phyloP scores from a whole-genome alignment of 2,888 invertebrate species.

The Clanis bilineata region DNA sequence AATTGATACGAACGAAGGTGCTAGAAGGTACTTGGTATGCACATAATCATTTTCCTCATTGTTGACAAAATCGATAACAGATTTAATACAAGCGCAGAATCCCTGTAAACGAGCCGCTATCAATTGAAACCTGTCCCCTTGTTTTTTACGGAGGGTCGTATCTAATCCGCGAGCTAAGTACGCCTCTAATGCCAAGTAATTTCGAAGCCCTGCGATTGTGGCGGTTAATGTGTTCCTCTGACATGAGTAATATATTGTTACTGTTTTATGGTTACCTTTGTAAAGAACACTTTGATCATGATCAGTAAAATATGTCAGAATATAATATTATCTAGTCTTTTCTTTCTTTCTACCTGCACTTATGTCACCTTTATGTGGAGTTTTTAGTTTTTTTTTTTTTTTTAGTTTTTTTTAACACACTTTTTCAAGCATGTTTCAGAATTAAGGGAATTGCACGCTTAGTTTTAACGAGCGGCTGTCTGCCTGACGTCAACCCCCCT shows the following conservation, averaged over 20 bases:
- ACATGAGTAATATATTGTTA: slow-evolving; percentile 7
- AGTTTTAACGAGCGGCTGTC: too few species aligned
- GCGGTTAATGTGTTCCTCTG: slow-evolving; percentile 49
- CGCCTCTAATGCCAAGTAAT: slow-evolving; percentile 76
- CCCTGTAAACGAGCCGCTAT: slow-evolving; percentile 51
- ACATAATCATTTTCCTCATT: slow-evolving; percentile 8
- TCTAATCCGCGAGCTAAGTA: slow-evolving; percentile 63
- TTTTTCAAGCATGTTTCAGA: too few species aligned
- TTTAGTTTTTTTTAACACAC: too few species aligned
- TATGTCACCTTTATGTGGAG: too few species aligned
- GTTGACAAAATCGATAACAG: slow-evolving; percentile 22
- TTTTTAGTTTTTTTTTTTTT: too few species aligned
- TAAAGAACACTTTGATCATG: not conserved
- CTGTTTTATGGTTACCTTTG: not conserved
- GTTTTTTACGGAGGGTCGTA: slow-evolving; percentile 75
- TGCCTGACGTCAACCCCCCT: too few species aligned
- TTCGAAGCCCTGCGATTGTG: slow-evolving; percentile 67
- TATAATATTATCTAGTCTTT: too few species aligned
- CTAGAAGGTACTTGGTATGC: too few species aligned
- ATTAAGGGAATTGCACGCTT: too few species aligned
- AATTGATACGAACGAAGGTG: too few species aligned
- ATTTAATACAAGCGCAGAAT: slow-evolving; percentile 36
- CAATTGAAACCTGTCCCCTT: slow-evolving; percentile 63
- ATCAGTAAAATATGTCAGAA: not conserved
- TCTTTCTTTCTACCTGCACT: too few species aligned